phyloP scores from a whole-genome alignment of 1,140 invertebrate species.

The Drosophila novamexicana region DNA sequence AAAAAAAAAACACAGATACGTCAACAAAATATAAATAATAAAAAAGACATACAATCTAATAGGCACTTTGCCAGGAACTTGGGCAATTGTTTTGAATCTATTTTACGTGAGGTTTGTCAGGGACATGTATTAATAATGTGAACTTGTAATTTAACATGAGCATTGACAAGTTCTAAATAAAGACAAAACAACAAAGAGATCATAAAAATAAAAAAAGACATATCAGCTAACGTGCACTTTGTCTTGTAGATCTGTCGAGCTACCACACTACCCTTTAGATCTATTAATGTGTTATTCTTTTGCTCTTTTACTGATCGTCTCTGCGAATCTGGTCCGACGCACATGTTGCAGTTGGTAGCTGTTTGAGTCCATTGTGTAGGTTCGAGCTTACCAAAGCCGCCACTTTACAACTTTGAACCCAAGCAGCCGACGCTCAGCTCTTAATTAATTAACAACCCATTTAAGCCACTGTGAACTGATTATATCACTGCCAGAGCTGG shows the following conservation, averaged over 20 bases:
- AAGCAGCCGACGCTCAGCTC: background rate
- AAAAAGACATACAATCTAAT: too few species aligned
- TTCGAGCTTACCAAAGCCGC: background rate
- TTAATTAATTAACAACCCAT: constrained; percentile 71
- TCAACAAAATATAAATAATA: too few species aligned
- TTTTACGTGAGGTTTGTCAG: too few species aligned
- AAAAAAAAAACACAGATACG: too few species aligned
- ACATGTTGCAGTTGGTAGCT: constrained; percentile 28
- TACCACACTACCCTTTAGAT: too few species aligned
- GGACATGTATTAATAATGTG: too few species aligned
- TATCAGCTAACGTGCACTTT: constrained; percentile 5
- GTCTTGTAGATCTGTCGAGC: too few species aligned
- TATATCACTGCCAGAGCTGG: constrained; percentile 58
- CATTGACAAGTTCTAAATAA: background rate
- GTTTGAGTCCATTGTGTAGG: background rate
- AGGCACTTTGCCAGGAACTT: too few species aligned
- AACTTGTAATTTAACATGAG: too few species aligned
- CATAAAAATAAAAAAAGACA: background rate
- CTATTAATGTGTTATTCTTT: too few species aligned
- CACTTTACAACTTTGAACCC: constrained; percentile 15
- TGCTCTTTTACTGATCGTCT: background rate
- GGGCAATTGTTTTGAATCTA: too few species aligned
- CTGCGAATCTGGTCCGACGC: background rate
- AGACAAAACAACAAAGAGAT: too few species aligned
- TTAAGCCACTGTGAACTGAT: constrained; percentile 62